These are phyloP conservation scores for Rhombomys opimus DNA, from an alignment of 2,113 vertebrate species.

Conservation along the genomic window DNA sequence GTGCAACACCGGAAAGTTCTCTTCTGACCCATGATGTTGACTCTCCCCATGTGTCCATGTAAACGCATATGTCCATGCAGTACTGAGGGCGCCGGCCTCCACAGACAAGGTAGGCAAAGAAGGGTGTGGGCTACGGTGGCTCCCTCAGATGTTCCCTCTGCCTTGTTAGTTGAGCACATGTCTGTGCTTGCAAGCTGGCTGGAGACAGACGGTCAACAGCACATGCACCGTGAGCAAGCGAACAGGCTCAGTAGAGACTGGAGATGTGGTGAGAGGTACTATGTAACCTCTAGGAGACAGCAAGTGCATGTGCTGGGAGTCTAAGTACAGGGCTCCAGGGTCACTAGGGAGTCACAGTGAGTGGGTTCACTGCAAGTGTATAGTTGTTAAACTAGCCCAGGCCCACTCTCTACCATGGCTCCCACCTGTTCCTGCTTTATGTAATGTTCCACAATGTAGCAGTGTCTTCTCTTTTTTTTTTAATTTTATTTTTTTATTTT, in stretches of 20 bases:
- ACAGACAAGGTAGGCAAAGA: too few relatives aligned
- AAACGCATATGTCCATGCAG: not conserved
- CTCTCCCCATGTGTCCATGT: not conserved
- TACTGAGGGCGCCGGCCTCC: not conserved
- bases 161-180: not conserved
- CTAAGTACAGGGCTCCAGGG: accelerated
- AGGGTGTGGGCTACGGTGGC: accelerated
- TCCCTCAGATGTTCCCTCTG: not conserved
- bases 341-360: not conserved
- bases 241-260: accelerated
- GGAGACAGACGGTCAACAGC: accelerated
- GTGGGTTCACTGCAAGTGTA: accelerated
- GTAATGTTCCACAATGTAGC: accelerated
- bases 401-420: accelerated
- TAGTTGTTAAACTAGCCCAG: not conserved
- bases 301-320: too few relatives aligned
- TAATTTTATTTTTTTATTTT: too few relatives aligned
- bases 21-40: accelerated
- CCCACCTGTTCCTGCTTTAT: accelerated
- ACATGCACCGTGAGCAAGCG: accelerated
- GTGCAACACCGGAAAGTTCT: not conserved
- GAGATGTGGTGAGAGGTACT: accelerated
- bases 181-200: not conserved
- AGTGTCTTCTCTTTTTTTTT: accelerated
- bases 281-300: accelerated